Conservation (phyloP, 35 echinoderm and acorn worm species). For the Apostichopus californicus region DNA sequence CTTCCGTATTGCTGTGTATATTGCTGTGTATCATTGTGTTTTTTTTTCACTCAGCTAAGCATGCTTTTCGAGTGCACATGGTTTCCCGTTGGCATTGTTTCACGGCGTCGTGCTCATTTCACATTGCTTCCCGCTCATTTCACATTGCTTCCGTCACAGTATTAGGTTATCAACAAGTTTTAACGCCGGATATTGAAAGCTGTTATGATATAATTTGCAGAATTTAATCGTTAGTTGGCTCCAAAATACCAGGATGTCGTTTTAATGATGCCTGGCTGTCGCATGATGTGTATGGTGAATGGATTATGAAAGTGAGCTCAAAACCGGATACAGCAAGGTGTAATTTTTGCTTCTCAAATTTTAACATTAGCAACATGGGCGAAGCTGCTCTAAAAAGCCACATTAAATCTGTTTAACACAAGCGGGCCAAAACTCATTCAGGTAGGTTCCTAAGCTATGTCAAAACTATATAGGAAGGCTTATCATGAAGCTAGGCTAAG, state of each 20-base stretch:
- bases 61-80: too few species aligned
- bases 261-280: slow-evolving; percentile 54
- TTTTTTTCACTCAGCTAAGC: too few species aligned
- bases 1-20: too few species aligned
- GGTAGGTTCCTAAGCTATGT: background rate
- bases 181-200: too few species aligned
- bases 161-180: too few species aligned
- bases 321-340: slow-evolving; percentile 27
- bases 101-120: too few species aligned
- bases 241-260: slow-evolving; percentile 44
- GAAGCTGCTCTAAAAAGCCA: slow-evolving; percentile 65
- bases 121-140: too few species aligned
- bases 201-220: background rate
- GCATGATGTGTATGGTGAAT: slow-evolving; percentile 29
- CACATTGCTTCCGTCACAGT: too few species aligned
- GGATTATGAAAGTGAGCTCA: slow-evolving; percentile 39
- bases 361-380: slow-evolving; percentile 61
- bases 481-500: too few species aligned
- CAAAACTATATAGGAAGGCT: background rate
- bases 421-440: background rate
- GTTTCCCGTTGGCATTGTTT: too few species aligned
- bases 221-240: background rate
- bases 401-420: slow-evolving; percentile 48
- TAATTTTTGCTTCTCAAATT: slow-evolving; percentile 33
- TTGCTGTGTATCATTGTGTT: too few species aligned